phyloP scores from a whole-genome alignment of 2,113 vertebrate genomes.

The Sphaerodactylus townsendi region DNA sequence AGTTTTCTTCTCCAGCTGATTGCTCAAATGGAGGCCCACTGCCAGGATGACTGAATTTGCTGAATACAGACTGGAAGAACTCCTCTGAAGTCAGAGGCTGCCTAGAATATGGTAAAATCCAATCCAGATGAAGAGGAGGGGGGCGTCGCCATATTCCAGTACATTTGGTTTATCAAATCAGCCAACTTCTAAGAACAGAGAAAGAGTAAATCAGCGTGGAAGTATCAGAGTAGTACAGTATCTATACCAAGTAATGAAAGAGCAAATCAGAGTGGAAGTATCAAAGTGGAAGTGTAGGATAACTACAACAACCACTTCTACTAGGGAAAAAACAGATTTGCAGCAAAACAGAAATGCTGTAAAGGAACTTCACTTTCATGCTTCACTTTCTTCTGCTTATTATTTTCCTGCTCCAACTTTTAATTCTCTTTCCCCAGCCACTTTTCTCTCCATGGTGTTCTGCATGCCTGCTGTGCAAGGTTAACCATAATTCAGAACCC shows the following conservation, averaged over 20 bases:
- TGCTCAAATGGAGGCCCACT: neutral
- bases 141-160: too few relatives aligned
- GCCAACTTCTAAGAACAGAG: neutral
- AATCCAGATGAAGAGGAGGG: neutral
- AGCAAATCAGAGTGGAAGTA: neutral
- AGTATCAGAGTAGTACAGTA: neutral
- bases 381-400: neutral
- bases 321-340: neutral
- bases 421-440: neutral
- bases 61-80: neutral
- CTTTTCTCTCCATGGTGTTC: neutral
- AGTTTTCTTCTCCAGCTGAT: conserved; percentile 17
- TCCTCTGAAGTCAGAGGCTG: neutral
- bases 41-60: conserved; percentile 19
- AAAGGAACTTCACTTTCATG: too few relatives aligned
- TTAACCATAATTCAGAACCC: neutral
- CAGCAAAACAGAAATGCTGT: neutral
- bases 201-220: too few relatives aligned
- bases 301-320: neutral
- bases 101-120: neutral
- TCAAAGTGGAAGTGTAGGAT: neutral
- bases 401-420: neutral
- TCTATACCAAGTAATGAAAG: neutral
- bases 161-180: neutral
- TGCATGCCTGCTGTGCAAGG: neutral